Percentiles rank a stretch among this genome's conserved stretches.
Conservation (phyloP, 2,113 vertebrate genomes). For the Riparia riparia region DNA sequence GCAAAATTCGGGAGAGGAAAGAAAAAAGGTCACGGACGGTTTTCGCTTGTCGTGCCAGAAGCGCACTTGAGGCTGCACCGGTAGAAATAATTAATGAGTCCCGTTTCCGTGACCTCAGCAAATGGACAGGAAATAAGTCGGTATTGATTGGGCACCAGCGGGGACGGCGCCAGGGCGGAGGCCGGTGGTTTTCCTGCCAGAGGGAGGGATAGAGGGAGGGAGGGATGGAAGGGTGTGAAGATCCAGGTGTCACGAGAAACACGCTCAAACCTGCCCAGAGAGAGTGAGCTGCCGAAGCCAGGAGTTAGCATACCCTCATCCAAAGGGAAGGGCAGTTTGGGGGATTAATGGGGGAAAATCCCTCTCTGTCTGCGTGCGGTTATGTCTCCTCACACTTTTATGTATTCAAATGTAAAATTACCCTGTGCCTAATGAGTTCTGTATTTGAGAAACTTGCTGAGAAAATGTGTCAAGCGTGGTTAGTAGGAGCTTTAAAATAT, state of each 20-base stretch:
- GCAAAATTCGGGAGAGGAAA: conserved; percentile 53
- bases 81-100: conserved; percentile 99
- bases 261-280: neutral
- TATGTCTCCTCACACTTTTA: conserved; percentile 12
- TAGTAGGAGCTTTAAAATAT: conserved; percentile 71
- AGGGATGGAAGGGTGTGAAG: conserved; percentile 28
- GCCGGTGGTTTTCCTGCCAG: conserved; percentile 93
- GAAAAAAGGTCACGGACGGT: conserved; percentile 82
- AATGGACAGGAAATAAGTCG: conserved; percentile 99
- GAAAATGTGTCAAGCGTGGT: conserved; percentile 65
- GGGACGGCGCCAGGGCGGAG: conserved; percentile 94
- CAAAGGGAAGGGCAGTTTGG: neutral
- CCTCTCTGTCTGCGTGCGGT: neutral
- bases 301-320: neutral
- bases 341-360: neutral
- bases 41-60: conserved; percentile 86
- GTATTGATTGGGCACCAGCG: conserved; percentile 92
- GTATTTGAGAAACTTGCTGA: conserved; percentile 40
- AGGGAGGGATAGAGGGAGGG: conserved; percentile 26
- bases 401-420: conserved; percentile 44
- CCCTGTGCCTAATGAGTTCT: conserved; percentile 36
- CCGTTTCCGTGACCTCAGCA: conserved; percentile 91
- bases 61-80: conserved; percentile 88
- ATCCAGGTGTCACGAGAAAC: conserved; percentile 59
- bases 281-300: conserved; percentile 47